These are phyloP conservation scores for Syrista parreyssii DNA, from an alignment of 2,888 invertebrate species.

Conservation along the genomic window DNA sequence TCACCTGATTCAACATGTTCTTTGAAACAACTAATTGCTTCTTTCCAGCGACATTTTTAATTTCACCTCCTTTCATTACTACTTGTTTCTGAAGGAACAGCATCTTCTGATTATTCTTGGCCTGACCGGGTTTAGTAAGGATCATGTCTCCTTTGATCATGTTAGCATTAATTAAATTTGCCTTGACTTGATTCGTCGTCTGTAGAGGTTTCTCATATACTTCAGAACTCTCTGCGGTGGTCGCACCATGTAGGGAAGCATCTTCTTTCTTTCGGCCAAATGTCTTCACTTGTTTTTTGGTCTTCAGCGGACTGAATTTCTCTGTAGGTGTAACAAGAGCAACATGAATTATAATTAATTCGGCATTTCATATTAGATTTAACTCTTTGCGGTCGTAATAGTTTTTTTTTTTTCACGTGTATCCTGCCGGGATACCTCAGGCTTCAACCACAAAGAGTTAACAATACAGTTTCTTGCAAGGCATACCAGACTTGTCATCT, in stretches of 20 bases:
- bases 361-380: background rate
- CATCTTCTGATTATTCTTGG: slow-evolving; percentile 53
- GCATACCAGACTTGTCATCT: slow-evolving; percentile 49
- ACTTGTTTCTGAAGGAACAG: slow-evolving; percentile 59
- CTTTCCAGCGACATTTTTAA: slow-evolving; percentile 46
- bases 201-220: slow-evolving; percentile 49
- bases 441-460: no score
- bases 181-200: slow-evolving; percentile 67
- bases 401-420: no score
- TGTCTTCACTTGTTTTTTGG: slow-evolving; percentile 48
- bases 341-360: background rate
- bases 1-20: slow-evolving; percentile 29
- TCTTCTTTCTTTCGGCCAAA: slow-evolving; percentile 55
- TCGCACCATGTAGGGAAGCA: background rate
- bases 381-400: no score
- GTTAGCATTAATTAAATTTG: slow-evolving; percentile 67
- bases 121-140: slow-evolving; percentile 59
- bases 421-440: no score
- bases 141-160: slow-evolving; percentile 64
- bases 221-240: background rate
- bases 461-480: background rate
- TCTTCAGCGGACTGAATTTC: slow-evolving; percentile 35
- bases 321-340: slow-evolving; percentile 21
- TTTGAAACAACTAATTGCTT: slow-evolving; percentile 51
- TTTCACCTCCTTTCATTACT: slow-evolving; percentile 50